A percentile compares a stretch with the other conserved stretches of the same genome.
These are phyloP conservation scores for Epinephelus lanceolatus DNA, from an alignment of 2,113 vertebrate genomes.

Conservation along the genomic window DNA sequence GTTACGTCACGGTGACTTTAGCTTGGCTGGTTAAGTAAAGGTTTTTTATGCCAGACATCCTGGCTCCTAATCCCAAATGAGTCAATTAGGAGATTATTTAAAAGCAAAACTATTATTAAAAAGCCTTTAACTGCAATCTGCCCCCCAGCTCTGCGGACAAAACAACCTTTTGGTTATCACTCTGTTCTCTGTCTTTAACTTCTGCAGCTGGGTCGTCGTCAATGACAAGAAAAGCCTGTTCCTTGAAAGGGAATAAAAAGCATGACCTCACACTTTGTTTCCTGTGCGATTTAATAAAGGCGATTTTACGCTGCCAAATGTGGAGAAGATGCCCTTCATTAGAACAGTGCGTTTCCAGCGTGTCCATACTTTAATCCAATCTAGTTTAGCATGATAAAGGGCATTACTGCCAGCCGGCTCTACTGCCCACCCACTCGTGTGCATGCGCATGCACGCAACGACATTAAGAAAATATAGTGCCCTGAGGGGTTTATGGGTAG, in stretches of 20 bases:
- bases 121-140: conserved; percentile 24
- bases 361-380: conserved; percentile 79
- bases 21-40: conserved; percentile 11
- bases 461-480: conserved; percentile 12
- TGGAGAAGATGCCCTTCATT: conserved; percentile 80
- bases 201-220: conserved; percentile 7
- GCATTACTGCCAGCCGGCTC: conserved; percentile 59
- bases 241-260: conserved; percentile 60
- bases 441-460: conserved; percentile 15
- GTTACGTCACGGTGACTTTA: neutral
- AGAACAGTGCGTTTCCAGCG: conserved; percentile 53
- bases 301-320: conserved; percentile 79
- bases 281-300: conserved; percentile 80
- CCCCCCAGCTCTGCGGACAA: conserved; percentile 6
- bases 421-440: conserved; percentile 45
- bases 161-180: conserved; percentile 14
- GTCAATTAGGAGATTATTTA: conserved; percentile 26
- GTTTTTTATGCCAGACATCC: conserved; percentile 12
- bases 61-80: neutral
- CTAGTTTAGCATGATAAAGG: conserved; percentile 78
- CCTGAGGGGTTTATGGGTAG: neutral
- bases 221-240: conserved; percentile 45
- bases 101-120: conserved; percentile 30
- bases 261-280: conserved; percentile 74
- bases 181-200: neutral